Evolutionary conservation across 2,888 invertebrate genomes (phyloP).

Genomic region (Parnassius apollo): DNA sequence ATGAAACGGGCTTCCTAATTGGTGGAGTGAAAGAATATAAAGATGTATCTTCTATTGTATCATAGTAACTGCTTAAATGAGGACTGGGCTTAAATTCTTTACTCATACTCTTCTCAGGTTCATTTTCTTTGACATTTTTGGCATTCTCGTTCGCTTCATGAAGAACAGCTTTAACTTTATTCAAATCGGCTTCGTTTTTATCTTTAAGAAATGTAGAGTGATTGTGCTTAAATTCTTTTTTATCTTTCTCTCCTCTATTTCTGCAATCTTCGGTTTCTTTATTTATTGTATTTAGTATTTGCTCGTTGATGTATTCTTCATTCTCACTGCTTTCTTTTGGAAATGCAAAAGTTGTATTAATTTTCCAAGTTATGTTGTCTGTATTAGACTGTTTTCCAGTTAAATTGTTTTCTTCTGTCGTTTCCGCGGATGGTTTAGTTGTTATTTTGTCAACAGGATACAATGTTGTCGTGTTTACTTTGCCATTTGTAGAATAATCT

Average conservation of each 20-base stretch:
- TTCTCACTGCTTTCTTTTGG: conserved; percentile 34
- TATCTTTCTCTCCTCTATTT: conserved; percentile 31
- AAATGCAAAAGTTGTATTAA: conserved; percentile 49
- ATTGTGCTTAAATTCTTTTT: conserved; percentile 26
- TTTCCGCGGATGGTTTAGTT: conserved; percentile 23
- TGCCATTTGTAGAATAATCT: conserved; percentile 31
- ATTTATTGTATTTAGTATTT: background rate
- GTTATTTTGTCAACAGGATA: conserved; percentile 49
- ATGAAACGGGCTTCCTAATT: conserved; percentile 41
- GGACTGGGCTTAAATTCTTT: conserved; percentile 77
- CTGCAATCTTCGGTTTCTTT: no score
- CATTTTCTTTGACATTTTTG: conserved; percentile 27
- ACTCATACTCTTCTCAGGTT: conserved; percentile 16
- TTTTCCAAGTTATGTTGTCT: conserved; percentile 49
- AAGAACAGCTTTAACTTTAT: background rate
- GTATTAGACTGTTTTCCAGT: conserved; percentile 29
- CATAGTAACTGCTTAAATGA: conserved; percentile 70
- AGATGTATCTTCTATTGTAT: conserved; percentile 48
- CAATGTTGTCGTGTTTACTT: conserved; percentile 54
- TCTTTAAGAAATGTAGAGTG: background rate
- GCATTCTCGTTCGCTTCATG: background rate
- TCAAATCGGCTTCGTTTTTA: background rate
- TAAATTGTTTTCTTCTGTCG: conserved; percentile 25
- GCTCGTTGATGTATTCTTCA: conserved; percentile 34
- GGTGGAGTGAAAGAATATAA: conserved; percentile 40